These are phyloP conservation scores for Achlya flavicornis DNA, from an alignment of 2,888 invertebrate species.

Conservation along the genomic window DNA sequence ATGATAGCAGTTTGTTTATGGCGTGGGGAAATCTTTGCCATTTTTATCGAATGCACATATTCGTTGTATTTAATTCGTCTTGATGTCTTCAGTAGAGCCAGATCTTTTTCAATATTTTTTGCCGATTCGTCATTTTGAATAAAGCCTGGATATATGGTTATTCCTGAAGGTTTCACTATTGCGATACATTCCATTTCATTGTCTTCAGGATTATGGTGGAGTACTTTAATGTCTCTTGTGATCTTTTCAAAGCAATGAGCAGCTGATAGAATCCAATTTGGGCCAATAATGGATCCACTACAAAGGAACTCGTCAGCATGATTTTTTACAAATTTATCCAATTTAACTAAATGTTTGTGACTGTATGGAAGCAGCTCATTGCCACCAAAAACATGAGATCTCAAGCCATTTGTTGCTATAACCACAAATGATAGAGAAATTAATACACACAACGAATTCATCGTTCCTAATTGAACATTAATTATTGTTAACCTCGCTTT, in stretches of 20 bases:
- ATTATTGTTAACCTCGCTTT: not conserved
- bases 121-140: not conserved
- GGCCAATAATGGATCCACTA: constrained; percentile 41
- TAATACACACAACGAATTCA: not conserved
- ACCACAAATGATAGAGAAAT: not conserved
- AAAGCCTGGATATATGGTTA: constrained; percentile 13
- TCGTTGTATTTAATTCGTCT: constrained; percentile 26
- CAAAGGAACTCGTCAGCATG: constrained; percentile 21
- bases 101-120: constrained; percentile 26
- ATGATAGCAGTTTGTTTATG: constrained; percentile 25
- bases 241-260: constrained; percentile 38
- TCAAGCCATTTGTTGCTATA: constrained; percentile 9
- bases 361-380: constrained; percentile 20
- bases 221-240: constrained; percentile 10
- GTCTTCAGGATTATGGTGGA: constrained; percentile 15
- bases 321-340: constrained; percentile 16
- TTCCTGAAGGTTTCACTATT: constrained; percentile 15
- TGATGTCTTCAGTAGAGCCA: constrained; percentile 37
- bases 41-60: constrained; percentile 25
- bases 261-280: constrained; percentile 37
- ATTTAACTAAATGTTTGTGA: constrained; percentile 37
- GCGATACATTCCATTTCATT: constrained; percentile 19
- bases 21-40: constrained; percentile 17
- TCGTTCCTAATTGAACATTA: not conserved
- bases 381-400: constrained; percentile 29